These are phyloP conservation scores for Scaptomyza montana DNA, from an alignment of 1,140 invertebrate species.

Conservation along the genomic window DNA sequence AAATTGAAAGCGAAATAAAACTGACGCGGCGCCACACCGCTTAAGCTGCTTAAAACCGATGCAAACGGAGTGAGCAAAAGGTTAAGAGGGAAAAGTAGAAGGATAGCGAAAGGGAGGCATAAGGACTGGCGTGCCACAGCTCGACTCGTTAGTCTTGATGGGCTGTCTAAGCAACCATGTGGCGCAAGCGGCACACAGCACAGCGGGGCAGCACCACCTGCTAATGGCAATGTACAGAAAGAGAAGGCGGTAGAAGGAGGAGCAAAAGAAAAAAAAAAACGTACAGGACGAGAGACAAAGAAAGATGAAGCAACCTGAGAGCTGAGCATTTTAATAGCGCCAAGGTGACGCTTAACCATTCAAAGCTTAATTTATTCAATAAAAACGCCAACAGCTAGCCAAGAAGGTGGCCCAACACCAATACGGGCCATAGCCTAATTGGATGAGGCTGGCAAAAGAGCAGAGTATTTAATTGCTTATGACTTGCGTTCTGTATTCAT, in stretches of 20 bases:
- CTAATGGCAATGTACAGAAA: conserved; percentile 43
- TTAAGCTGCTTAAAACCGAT: conserved; percentile 70
- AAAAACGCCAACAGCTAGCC: conserved; percentile 64
- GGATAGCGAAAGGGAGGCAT: background rate
- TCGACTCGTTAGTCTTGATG: conserved; percentile 57
- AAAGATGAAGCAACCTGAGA: conserved; percentile 1
- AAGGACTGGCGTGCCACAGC: conserved; percentile 10
- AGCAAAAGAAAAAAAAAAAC: background rate
- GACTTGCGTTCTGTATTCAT: conserved; percentile 50
- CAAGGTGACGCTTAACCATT: conserved; percentile 80
- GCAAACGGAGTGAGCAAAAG: conserved; percentile 35
- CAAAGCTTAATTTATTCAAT: conserved; percentile 82
- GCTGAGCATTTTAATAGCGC: conserved; percentile 71
- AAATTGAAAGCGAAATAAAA: conserved; percentile 63
- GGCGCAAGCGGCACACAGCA: conserved; percentile 24
- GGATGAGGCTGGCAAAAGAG: conserved; percentile 49
- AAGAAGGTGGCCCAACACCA: conserved; percentile 26
- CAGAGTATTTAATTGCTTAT: conserved; percentile 76
- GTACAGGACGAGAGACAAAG: conserved; percentile 9
- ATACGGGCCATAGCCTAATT: conserved; percentile 52
- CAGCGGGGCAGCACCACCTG: conserved; percentile 41
- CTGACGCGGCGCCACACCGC: conserved; percentile 72
- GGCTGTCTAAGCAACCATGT: conserved; percentile 44
- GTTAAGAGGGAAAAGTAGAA: background rate
- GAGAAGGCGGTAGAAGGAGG: background rate